phyloP scores from a whole-genome alignment of 2,888 invertebrate genomes.

The Hemistola chrysoprasaria region DNA sequence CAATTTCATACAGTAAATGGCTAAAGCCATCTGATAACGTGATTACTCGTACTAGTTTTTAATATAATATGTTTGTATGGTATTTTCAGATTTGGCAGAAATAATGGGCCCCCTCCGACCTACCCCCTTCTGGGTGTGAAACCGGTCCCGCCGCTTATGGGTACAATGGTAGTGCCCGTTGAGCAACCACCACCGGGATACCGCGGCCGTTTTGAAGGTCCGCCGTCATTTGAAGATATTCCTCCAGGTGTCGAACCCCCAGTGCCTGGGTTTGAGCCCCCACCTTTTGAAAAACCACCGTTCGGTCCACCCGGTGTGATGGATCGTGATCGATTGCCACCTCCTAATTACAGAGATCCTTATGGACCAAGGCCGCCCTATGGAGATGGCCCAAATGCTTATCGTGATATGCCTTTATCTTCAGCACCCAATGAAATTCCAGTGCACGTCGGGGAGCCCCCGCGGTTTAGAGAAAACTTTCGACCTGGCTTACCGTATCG shows the following conservation, averaged over 20 bases:
- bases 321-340: slow-evolving; percentile 66
- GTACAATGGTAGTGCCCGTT: slow-evolving; percentile 47
- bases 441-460: slow-evolving; percentile 64
- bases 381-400: slow-evolving; percentile 52
- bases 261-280: slow-evolving; percentile 83
- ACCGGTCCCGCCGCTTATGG: slow-evolving; percentile 54
- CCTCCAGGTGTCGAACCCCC: slow-evolving; percentile 85
- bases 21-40: too few species aligned
- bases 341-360: slow-evolving; percentile 62
- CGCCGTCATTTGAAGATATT: slow-evolving; percentile 79
- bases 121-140: slow-evolving; percentile 63
- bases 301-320: slow-evolving; percentile 58
- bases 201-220: slow-evolving; percentile 66
- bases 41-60: neutral
- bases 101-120: slow-evolving; percentile 54
- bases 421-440: slow-evolving; percentile 61
- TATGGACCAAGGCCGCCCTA: slow-evolving; percentile 59
- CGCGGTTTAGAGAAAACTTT: slow-evolving; percentile 67
- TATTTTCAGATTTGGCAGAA: slow-evolving; percentile 70
- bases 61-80: slow-evolving; percentile 23
- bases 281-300: slow-evolving; percentile 76
- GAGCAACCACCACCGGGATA: slow-evolving; percentile 64
- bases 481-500: slow-evolving; percentile 59
- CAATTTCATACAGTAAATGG: slow-evolving; percentile 27
- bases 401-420: slow-evolving; percentile 56